Evolutionary conservation across 2,113 vertebrate species (phyloP).

Genomic region (Falcunculus frontatus): DNA sequence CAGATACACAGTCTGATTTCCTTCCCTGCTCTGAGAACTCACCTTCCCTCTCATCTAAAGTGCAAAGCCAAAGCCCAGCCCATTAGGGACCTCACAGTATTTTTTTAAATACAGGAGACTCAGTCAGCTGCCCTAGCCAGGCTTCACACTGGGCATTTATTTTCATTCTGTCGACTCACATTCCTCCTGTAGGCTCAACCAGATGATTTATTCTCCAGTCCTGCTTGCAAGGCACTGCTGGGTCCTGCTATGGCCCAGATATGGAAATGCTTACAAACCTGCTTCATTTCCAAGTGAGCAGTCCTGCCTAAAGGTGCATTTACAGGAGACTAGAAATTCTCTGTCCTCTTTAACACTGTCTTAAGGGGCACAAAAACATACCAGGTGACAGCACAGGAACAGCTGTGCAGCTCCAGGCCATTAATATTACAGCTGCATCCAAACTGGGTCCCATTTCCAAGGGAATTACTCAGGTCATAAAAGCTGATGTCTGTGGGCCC

Average conservation of each 20-base stretch:
- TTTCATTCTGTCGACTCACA: slow-evolving; percentile 51
- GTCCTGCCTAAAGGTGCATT: background rate
- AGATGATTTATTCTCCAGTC: slow-evolving; percentile 45
- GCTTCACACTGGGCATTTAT: slow-evolving; percentile 45
- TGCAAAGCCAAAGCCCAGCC: background rate
- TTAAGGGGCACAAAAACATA: background rate
- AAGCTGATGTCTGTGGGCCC: background rate
- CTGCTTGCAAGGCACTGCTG: background rate
- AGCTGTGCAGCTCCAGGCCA: slow-evolving; percentile 48
- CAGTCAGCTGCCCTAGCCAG: slow-evolving; percentile 43
- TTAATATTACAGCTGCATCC: slow-evolving; percentile 42
- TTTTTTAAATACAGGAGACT: background rate
- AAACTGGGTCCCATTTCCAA: slow-evolving; percentile 35
- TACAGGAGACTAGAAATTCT: background rate
- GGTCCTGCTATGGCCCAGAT: slow-evolving; percentile 11
- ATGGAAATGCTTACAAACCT: background rate
- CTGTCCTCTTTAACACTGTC: slow-evolving; percentile 14
- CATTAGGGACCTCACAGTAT: background rate
- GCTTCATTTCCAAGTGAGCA: background rate
- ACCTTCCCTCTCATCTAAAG: background rate
- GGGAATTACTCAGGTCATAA: background rate
- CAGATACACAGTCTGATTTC: background rate
- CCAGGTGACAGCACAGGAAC: slow-evolving; percentile 42
- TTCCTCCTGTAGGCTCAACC: slow-evolving; percentile 33
- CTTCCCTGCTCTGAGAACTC: background rate